phyloP scores from a whole-genome alignment of 2,888 invertebrate species.

The Cepaea hortensis region DNA sequence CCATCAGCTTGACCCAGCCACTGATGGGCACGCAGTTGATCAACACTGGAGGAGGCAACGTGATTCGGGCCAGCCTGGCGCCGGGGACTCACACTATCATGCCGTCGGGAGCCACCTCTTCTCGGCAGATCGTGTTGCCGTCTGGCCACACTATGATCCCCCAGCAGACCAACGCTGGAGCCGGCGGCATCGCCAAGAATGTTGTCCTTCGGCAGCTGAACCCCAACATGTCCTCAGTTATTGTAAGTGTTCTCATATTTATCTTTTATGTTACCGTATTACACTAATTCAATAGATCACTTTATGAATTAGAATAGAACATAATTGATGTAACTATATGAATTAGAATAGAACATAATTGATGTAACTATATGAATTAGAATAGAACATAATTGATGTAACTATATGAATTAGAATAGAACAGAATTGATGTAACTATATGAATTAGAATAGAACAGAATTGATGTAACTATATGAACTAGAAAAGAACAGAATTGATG shows the following conservation, averaged over 20 bases:
- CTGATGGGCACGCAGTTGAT: slow-evolving; percentile 46
- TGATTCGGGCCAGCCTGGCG: slow-evolving; percentile 37
- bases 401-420: too few relatives aligned
- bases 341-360: too few relatives aligned
- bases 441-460: too few relatives aligned
- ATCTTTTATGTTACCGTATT: too few relatives aligned
- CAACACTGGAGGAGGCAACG: slow-evolving; percentile 36
- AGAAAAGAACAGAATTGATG: too few relatives aligned
- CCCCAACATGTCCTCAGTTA: slow-evolving; percentile 35
- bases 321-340: too few relatives aligned
- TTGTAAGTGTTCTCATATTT: slow-evolving; percentile 28
- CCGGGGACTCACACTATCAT: slow-evolving; percentile 29
- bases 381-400: too few relatives aligned
- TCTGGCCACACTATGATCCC: slow-evolving; percentile 44
- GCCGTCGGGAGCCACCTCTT: slow-evolving; percentile 1
- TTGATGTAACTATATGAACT: too few relatives aligned
- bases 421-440: too few relatives aligned
- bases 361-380: too few relatives aligned
- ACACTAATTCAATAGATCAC: too few relatives aligned
- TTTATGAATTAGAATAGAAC: too few relatives aligned
- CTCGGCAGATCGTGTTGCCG: slow-evolving; percentile 40
- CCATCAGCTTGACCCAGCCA: slow-evolving; percentile 45
- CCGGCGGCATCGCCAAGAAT: slow-evolving; percentile 35
- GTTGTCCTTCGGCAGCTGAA: slow-evolving; percentile 34
- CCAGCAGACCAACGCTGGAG: slow-evolving; percentile 8